Evolutionary conservation across 2,797 vertebrate species (phyloP).

Genomic region (Psittacula derbiana): DNA sequence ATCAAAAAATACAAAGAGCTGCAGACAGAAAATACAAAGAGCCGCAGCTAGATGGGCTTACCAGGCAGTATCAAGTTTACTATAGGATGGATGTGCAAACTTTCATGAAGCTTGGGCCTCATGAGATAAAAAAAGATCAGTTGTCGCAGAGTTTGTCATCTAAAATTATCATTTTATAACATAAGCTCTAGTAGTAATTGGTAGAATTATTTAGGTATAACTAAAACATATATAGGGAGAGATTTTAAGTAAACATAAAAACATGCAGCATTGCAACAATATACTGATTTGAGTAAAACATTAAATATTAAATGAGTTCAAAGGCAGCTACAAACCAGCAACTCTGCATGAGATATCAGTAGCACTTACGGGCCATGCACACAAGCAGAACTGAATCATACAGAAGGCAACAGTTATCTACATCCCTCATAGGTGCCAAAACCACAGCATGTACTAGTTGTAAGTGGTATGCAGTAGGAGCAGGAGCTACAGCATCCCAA

Average conservation of each 20-base stretch:
- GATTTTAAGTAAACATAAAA: neutral
- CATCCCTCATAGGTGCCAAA: neutral
- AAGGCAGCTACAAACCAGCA: neutral
- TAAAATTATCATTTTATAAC: neutral
- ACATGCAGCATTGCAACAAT: neutral
- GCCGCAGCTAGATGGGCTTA: neutral
- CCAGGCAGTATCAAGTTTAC: neutral
- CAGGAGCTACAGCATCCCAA: neutral
- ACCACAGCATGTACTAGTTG: neutral
- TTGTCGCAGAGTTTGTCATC: accelerated
- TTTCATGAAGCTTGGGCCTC: neutral
- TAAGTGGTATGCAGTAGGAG: neutral
- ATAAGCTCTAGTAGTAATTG: neutral
- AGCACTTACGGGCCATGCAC: accelerated
- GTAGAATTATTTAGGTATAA: neutral
- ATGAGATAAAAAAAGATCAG: neutral
- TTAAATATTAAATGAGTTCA: neutral
- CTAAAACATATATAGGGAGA: neutral
- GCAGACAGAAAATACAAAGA: neutral
- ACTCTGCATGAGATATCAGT: neutral
- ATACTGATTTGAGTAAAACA: neutral
- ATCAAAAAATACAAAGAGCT: neutral
- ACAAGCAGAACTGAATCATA: neutral
- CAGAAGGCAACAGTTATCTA: neutral
- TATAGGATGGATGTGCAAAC: neutral